Conservation (phyloP, 2,113 vertebrate species). For the Nannospalax galili region DNA sequence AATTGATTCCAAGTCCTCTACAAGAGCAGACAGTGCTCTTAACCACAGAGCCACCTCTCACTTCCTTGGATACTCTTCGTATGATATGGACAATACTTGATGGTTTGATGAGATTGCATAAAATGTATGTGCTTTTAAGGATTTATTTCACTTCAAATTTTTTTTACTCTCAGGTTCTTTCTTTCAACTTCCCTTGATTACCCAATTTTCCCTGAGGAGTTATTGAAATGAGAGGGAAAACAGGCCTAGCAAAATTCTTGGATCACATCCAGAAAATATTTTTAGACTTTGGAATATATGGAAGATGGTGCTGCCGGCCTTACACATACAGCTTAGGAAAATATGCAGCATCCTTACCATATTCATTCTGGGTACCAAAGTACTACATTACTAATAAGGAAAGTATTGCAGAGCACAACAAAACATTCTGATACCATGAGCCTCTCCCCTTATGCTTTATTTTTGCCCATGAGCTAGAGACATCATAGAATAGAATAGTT, state of each 20-base stretch:
- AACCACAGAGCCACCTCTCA: background rate
- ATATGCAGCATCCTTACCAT: background rate
- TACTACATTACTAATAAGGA: background rate
- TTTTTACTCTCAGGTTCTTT: background rate
- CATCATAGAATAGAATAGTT: background rate
- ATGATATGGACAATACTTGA: background rate
- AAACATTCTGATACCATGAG: background rate
- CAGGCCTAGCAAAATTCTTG: slow-evolving; percentile 45
- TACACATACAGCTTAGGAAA: background rate
- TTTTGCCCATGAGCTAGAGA: background rate
- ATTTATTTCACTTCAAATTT: slow-evolving; percentile 20
- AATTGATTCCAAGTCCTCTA: no score
- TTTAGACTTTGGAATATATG: slow-evolving; percentile 33
- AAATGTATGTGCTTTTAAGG: background rate
- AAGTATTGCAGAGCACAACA: background rate
- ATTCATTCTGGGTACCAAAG: background rate
- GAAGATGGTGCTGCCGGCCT: background rate
- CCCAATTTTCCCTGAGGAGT: slow-evolving; percentile 37
- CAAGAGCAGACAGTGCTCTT: no score
- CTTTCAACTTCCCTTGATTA: slow-evolving; percentile 10
- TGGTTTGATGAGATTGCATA: background rate
- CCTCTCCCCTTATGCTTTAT: background rate
- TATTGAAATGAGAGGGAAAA: slow-evolving; percentile 68
- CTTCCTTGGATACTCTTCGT: background rate
- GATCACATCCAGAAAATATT: slow-evolving; percentile 59